These are phyloP conservation scores for Porites australiensis DNA, from an alignment of 64 coral and sea anemone genomes.

Conservation along the genomic window DNA sequence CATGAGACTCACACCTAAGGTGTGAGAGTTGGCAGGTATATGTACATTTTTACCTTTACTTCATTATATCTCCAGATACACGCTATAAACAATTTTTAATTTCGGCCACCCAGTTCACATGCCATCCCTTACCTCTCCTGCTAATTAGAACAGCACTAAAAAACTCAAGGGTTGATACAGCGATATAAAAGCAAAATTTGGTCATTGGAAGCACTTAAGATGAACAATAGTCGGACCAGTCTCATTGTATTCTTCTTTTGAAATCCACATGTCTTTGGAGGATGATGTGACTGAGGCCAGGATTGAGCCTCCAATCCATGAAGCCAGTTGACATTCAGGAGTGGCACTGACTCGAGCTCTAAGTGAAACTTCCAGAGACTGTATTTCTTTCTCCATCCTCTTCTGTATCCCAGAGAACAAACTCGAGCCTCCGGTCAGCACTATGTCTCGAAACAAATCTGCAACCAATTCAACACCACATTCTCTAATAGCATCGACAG, in stretches of 20 bases:
- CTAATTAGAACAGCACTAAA: too few relatives aligned
- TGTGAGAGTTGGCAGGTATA: too few relatives aligned
- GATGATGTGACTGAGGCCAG: slow-evolving; percentile 3
- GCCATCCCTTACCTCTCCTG: too few relatives aligned
- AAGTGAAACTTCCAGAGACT: background rate
- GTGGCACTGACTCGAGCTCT: slow-evolving; percentile 23
- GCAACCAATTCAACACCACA: slow-evolving; percentile 30
- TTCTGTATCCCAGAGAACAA: slow-evolving; percentile 23
- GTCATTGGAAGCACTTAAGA: background rate
- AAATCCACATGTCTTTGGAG: slow-evolving; percentile 35
- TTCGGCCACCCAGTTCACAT: too few relatives aligned
- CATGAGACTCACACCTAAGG: too few relatives aligned
- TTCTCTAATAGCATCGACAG: slow-evolving; percentile 34
- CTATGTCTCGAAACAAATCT: slow-evolving; percentile 44
- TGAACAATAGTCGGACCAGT: slow-evolving; percentile 30
- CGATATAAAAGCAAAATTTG: too few relatives aligned
- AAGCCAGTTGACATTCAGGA: slow-evolving; percentile 9
- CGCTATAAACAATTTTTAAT: too few relatives aligned
- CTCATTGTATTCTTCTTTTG: slow-evolving; percentile 34
- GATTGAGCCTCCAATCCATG: slow-evolving; percentile 38
- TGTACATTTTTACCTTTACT: too few relatives aligned
- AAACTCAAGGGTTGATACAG: too few relatives aligned
- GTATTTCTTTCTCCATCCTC: slow-evolving; percentile 39
- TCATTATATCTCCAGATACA: too few relatives aligned
- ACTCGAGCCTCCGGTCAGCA: slow-evolving; percentile 63